Evolutionary conservation across 2,797 vertebrate genomes (phyloP), one percentile per base, ranked within the genome.

Genomic region (Poecilia velifera): DNA sequence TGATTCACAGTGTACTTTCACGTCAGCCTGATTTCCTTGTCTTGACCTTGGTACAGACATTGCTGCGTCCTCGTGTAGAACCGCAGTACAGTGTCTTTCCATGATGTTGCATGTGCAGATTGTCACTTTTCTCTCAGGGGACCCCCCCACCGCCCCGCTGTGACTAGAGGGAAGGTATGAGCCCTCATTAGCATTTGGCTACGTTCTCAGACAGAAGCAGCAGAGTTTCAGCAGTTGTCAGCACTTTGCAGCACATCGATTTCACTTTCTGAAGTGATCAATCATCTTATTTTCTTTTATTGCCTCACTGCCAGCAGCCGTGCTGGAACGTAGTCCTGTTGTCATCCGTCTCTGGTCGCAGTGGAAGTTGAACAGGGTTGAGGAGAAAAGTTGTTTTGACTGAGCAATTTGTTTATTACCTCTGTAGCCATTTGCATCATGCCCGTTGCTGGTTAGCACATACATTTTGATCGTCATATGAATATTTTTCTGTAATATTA

Each of bases 251-350:
- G 82, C 82, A 76, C 92, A 92, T 93, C 88, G 78, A 90, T 94
- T 88, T 89, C 86, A 87, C 92, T 94, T 91, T 90, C 84, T 91
- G 83, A 91, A 89, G 90, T 91, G 84, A 94, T 96, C 91, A 93
- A 88, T 95, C 94, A 93, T 91, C 78, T 81, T 73, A 80, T 93
- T 89, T 83, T 88, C 82, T 90, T 82, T 91, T 86, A 86, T 80
- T 86, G 84, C 88, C 90, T 78, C 74, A 57, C 79, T 87, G 91
- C 89, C 86, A 83, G 90, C 84, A 87, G 77, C 87, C 76, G 80
- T 83, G 71, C 75, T 68, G 73, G 86, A 92, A 87, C 77, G 85
- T 57, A 73, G 84, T 86, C 79, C 82, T 71, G 68, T 83, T 86
- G 77, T 87, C 85, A 84, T 86, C 77, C 73, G 49, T 79, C 79